phyloP scores from a whole-genome alignment of 1,140 invertebrate genomes.

The Odontomachus brunneus region DNA sequence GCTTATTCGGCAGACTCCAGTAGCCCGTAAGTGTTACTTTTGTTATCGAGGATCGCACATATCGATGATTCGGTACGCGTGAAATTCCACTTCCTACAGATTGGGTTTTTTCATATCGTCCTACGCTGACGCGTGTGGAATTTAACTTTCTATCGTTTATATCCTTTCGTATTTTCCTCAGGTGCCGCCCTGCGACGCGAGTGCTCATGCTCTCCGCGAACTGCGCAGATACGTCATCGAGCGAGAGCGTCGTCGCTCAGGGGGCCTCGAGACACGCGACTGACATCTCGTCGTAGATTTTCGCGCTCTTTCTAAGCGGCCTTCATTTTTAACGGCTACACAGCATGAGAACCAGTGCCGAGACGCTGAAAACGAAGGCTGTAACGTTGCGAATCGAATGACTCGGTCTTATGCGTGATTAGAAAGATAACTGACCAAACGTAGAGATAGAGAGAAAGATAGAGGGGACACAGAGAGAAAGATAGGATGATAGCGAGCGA shows the following conservation, averaged over 20 bases:
- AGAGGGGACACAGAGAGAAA: background rate
- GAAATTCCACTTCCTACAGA: too few species aligned
- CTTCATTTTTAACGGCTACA: background rate
- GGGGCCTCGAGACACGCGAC: background rate
- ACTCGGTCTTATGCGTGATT: slow-evolving; percentile 35
- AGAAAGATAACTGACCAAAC: slow-evolving; percentile 34
- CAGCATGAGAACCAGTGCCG: background rate
- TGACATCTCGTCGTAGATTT: background rate
- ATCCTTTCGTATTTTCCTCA: too few species aligned
- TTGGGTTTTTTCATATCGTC: too few species aligned
- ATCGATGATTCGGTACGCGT: background rate
- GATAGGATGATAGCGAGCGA: background rate
- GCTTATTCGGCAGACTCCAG: background rate
- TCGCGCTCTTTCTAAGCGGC: slow-evolving; percentile 21
- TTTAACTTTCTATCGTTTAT: too few species aligned
- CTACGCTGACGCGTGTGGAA: too few species aligned
- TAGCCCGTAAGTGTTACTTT: background rate
- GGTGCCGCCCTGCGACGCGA: slow-evolving; percentile 4
- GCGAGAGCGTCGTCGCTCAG: slow-evolving; percentile 41
- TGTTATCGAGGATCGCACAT: too few species aligned
- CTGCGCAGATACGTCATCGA: slow-evolving; percentile 58
- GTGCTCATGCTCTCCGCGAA: slow-evolving; percentile 48
- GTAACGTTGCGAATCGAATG: background rate
- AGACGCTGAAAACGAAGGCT: slow-evolving; percentile 7
- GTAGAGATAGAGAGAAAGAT: background rate